These are phyloP conservation scores for Pseudolycoriella hygida DNA, from an alignment of 2,888 invertebrate genomes.

Conservation along the genomic window DNA sequence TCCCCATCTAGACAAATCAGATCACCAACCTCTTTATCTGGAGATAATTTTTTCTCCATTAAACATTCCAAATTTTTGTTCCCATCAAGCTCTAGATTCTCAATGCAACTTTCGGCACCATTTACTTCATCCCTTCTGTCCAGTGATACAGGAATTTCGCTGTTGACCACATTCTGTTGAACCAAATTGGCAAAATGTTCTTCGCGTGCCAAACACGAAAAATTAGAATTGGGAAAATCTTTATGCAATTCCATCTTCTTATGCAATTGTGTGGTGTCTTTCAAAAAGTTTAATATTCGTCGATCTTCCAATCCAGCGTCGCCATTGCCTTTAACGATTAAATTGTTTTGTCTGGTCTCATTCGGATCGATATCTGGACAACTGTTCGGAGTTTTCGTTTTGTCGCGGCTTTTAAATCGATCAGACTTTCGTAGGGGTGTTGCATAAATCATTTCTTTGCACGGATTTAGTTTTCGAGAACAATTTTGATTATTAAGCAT, in stretches of 20 bases:
- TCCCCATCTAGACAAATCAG: conserved; percentile 12
- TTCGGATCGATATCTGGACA: conserved; percentile 14
- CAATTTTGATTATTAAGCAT: neutral
- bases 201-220: conserved; percentile 28
- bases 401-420: conserved; percentile 21
- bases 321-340: conserved; percentile 8
- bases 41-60: conserved; percentile 26
- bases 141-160: conserved; percentile 3
- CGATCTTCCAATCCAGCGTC: conserved; percentile 25
- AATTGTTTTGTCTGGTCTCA: neutral
- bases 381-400: conserved; percentile 11
- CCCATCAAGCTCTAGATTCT: neutral
- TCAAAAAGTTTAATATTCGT: conserved; percentile 28
- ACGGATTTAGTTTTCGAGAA: neutral
- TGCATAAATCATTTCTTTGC: conserved; percentile 27
- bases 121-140: conserved; percentile 2
- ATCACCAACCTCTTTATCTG: conserved; percentile 26
- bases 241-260: conserved; percentile 27
- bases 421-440: conserved; percentile 29
- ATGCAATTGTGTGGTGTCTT: conserved; percentile 26
- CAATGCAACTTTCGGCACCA: neutral
- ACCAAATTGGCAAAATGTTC: conserved; percentile 30
- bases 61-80: conserved; percentile 22
- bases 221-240: conserved; percentile 28
- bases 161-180: conserved; percentile 22